Base-by-base conservation (phyloP, 1,140 invertebrate species). In the Pogonognathellus flavescens region DNA sequence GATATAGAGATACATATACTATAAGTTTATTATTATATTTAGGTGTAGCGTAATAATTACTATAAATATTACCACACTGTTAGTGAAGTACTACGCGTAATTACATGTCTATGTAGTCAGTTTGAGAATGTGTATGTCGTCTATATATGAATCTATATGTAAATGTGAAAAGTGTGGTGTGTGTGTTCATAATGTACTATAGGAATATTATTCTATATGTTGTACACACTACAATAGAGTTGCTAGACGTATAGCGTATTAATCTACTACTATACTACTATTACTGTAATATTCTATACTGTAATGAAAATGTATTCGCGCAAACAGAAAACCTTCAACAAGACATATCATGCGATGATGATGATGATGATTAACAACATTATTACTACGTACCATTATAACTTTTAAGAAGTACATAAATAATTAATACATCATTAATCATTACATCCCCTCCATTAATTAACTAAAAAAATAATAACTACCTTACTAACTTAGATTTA, bases 381-480 rank as follows among this genome's bases (percentile, higher is more conserved):
- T 76, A 76, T 76, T 49, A 76, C 70, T 76, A 76, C 41, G 70
- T 76, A 76, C 70, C 70, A 76, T 76, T 76, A 49, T 49, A 76
- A 76, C 14, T 50, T 49, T 76, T 41, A 76, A 76, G 31, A 76
- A 25, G 25, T 76, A 76, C 70, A 76, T 76, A 76, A 41, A 76
- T 76, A 76, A 76, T 76, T 76, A 76, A 76, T 76, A 76, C 70
- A 49, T 76, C 70, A 76, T 76, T 76, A 76, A 76, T 76, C 70
- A 76, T 76, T 76, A 76, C 70, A 76, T 76, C 70, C 70, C 70
- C 70, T 76, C 70, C 70, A 76, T 76, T 76, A 76, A 50, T 76
- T 76, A 76, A 50, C 41, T 76, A 8, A 50, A 1, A 41, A 41
- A 41, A 41, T 57, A 57, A 57, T 9, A 5, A 57, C 11, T 57